Base-by-base conservation (phyloP, 1,140 invertebrate species). In the honey bee (Apis mellifera) region DNA sequence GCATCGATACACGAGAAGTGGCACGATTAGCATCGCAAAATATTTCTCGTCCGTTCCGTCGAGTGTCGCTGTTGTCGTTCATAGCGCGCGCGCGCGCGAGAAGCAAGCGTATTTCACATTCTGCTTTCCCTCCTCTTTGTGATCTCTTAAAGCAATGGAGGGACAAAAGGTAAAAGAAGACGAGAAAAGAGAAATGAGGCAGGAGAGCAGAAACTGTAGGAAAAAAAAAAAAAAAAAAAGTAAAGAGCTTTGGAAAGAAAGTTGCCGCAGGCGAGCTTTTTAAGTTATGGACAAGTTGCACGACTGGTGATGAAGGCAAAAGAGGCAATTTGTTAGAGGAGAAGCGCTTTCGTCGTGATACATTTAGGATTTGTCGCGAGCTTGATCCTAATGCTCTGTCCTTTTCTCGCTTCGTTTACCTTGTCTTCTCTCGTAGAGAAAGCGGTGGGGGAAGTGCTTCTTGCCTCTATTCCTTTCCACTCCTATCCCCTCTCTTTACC, bases 311-410 rank as follows among this genome's bases (percentile, higher is more conserved):
- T 65, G 78, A 85, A n/a, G n/a, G 81, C 87, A 86, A 88, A 85
- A 90, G 85, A 85, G 88, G 87, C 88, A 92, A 92, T 92, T 92
- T 90, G 89, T 91, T 87, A 88, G 78, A 82, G 85, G 85, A 84
- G 83, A 80, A 66, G 70, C 72, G 54, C 76, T 72, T 90, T 87
- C 78, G 78, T 83, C 65, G 83, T 82, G 87, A 90, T 88, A 87
- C 87, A 88, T 89, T 89, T 87, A 84, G 71, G 78, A 87, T 77
- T 26, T 54, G 55, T 23, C 70, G 48, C 15, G 15, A 19, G 9
- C 65, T 23, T 52, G 50, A 13, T 59, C 23, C 21, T 9, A 12
- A 42, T n/a, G 5, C 26, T 64, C 19, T 32, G 19, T 26, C 17
- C 42, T 54, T 59, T 68, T 62, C 64, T 54, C 21, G 9, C 3